Percentiles rank a stretch among this genome's conserved stretches.
These are phyloP conservation scores for Galerucella pusilla DNA, from an alignment of 2,888 invertebrate species.

Conservation along the genomic window DNA sequence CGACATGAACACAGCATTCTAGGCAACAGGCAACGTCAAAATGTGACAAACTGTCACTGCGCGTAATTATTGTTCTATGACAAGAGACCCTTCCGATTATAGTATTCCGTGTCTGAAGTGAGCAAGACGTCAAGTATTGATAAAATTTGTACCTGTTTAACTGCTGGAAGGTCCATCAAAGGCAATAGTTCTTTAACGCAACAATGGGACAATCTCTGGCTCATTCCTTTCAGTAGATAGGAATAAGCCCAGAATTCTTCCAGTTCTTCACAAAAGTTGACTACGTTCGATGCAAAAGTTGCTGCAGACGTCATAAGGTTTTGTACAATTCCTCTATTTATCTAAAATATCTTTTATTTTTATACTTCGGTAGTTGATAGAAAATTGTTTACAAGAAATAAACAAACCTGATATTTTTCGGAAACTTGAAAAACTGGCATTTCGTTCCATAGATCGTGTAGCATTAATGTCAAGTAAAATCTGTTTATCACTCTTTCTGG, in stretches of 20 bases:
- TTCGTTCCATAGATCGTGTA: conserved; percentile 82
- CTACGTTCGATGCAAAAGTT: conserved; percentile 80
- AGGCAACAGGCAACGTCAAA: too few relatives aligned
- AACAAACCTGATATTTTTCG: conserved; percentile 70
- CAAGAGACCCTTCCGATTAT: too few relatives aligned
- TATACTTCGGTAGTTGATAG: neutral
- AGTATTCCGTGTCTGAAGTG: too few relatives aligned
- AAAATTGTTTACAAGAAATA: neutral
- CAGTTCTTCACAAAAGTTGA: conserved; percentile 82
- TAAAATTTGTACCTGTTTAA: conserved; percentile 74
- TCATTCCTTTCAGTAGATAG: conserved; percentile 79
- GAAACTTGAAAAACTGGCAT: conserved; percentile 76
- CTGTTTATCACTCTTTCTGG: conserved; percentile 75
- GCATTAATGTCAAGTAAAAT: conserved; percentile 87
- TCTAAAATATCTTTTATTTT: conserved; percentile 44
- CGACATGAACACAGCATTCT: too few relatives aligned
- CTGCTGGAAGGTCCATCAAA: conserved; percentile 88
- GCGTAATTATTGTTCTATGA: too few relatives aligned
- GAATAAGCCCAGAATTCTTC: conserved; percentile 85
- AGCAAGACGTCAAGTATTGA: neutral
- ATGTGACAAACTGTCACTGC: too few relatives aligned
- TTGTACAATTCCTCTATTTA: conserved; percentile 85
- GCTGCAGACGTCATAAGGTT: conserved; percentile 77
- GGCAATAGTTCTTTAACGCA: conserved; percentile 82
- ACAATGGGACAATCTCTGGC: conserved; percentile 81